A percentile compares a stretch with the other conserved stretches of the same genome.
These are phyloP conservation scores for Xenopus tropicalis DNA, from an alignment of 2,113 vertebrate species.

Conservation along the genomic window DNA sequence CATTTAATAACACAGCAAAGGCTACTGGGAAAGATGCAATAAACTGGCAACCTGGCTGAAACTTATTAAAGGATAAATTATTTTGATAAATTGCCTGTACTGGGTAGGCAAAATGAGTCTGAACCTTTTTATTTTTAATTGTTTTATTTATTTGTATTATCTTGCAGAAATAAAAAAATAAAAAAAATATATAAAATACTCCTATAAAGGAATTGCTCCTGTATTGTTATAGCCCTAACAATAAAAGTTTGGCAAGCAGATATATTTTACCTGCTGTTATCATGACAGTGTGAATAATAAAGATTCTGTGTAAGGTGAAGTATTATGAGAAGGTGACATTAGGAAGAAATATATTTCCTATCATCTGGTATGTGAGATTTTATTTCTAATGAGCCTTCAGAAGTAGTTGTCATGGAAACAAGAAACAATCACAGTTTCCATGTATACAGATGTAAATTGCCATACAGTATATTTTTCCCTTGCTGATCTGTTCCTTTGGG, in stretches of 20 bases:
- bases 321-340: slow-evolving; percentile 16
- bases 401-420: slow-evolving; percentile 33
- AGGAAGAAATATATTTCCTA: slow-evolving; percentile 29
- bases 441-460: slow-evolving; percentile 32
- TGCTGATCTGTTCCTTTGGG: slow-evolving; percentile 7
- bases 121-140: too few species aligned
- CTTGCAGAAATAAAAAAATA: too few species aligned
- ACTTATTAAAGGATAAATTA: too few species aligned
- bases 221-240: too few species aligned
- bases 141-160: too few species aligned
- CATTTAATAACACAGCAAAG: too few species aligned
- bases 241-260: slow-evolving; percentile 3
- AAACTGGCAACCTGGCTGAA: too few species aligned
- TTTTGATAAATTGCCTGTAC: too few species aligned
- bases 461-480: slow-evolving; percentile 30
- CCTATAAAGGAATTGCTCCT: too few species aligned
- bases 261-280: slow-evolving; percentile 9
- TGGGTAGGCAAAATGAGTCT: too few species aligned
- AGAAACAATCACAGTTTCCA: slow-evolving; percentile 33
- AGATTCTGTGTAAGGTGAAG: slow-evolving; percentile 23
- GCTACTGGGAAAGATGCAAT: too few species aligned
- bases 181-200: too few species aligned
- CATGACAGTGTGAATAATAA: slow-evolving; percentile 22
- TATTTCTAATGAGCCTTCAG: slow-evolving; percentile 36
- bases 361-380: slow-evolving; percentile 27